Evolutionary conservation across 2,888 invertebrate genomes (phyloP), one percentile per base, ranked within the genome.

Genomic region (Physocephala rufipes): DNA sequence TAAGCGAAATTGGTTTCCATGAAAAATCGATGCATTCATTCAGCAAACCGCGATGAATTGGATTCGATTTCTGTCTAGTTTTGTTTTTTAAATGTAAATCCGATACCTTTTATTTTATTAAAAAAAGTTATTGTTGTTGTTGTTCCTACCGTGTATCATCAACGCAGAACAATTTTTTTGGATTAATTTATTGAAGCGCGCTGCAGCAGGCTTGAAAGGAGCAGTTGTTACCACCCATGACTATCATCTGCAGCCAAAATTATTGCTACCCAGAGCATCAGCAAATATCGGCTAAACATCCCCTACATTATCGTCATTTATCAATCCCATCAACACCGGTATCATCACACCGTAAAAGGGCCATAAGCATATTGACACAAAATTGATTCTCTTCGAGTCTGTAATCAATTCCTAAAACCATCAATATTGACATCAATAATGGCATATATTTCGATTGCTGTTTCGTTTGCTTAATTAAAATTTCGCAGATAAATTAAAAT

Each of bases 361-460:
- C 55, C 24, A n/a, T n/a, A 9, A 26, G 13, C 47, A 21, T 47
- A 47, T 47, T 45, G 49, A 19, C 49, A 53, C 51, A 36, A 66
- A 66, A 66, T 66, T 53, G 66, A 66, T 51, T 66, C 49, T 53
- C 53, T 47, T 45, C 16, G 63, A 63, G 36, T 67, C 70, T 47
- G 45, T 55, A 78, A 71, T 75, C 76, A 78, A 80, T 80, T 81
- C 79, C 80, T 80, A 79, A 73, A 77, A 74, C 76, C 81, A 81
- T 79, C 80, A 79, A 76, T 80, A 81, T 80, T 80, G 79, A 77
- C 81, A n/a, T n/a, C n/a, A n/a, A n/a, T n/a, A 81, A 81, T 75
- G 76, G 80, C 81, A 76, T 76, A 78, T 73, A 77, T 80, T 80
- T 78, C 77, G 15, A 28, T 36, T 24, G 1, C 5, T 53, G 21